Base-by-base conservation (phyloP, 2,113 vertebrate species). In the Rana temporaria region DNA sequence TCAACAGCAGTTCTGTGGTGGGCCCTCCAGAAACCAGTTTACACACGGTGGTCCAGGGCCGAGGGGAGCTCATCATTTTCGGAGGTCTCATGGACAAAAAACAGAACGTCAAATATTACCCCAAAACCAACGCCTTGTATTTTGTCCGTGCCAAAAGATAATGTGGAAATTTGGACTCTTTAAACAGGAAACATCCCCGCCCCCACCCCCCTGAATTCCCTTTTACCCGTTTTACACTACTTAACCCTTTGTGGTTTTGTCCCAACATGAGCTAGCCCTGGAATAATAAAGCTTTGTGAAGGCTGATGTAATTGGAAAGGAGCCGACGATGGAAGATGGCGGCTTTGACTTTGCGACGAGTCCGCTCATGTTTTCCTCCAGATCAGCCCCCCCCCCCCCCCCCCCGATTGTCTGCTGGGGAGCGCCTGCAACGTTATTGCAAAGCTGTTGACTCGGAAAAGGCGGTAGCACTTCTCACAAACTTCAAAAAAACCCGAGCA, bases 101-200 rank as follows among this genome's bases (percentile, higher is more conserved):
- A 91, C 98, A 99, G 88, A 99, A 99, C 86, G 97, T 98, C 82
- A 99, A 99, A 89, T 99, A 99, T 87, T 99, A 99, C 88, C 98
- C 98, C 85, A 99, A 99, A 95, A 99, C 97, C 81, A 99, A 99
- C 76, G 98, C 98, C 95, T 96, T 99, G 97, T 99, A 99, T 93
- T 99, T 99, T 87, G 98, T 99, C 78, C 94, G 97, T 52, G 98
- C 98, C 38, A 99, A 99, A 89, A 99, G 98, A 97, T 99, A 96
- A 95, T 96, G 89, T 4, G 60, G 84, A 7, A 1, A 2, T 4
- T 4, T 38, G n/a, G 19, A 85, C 63, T 3, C 18, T 64, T 64
- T 68, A 7, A 48, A 12, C 9, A 1, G 19, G 42, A 9, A 53
- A 42, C 5, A 6, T 34, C 64, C 66, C 24, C 57, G 64, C 8